These are phyloP conservation scores for Siniperca obscura DNA, from an alignment of 2,797 vertebrate genomes.

Conservation along the genomic window DNA sequence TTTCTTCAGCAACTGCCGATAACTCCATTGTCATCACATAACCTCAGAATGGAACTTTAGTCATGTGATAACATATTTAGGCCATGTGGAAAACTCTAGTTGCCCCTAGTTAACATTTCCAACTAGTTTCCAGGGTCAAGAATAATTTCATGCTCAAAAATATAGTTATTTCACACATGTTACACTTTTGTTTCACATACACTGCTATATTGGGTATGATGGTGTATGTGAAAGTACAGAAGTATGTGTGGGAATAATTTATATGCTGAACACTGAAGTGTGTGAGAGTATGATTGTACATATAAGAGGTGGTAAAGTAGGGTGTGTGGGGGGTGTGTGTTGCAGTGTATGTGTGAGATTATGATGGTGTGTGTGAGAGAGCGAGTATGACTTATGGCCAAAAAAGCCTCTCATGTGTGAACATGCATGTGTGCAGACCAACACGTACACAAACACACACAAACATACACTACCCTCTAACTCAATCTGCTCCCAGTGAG, in stretches of 20 bases:
- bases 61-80: not conserved
- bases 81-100: not conserved
- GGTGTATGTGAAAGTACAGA: not conserved
- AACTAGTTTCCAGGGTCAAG: not conserved
- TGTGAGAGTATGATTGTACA: not conserved
- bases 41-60: not conserved
- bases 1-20: not conserved
- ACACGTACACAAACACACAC: not conserved
- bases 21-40: too few relatives aligned
- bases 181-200: not conserved
- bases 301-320: not conserved
- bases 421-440: conserved; percentile 27
- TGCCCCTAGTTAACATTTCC: not conserved
- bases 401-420: conserved; percentile 13
- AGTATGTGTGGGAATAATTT: not conserved
- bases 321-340: not conserved
- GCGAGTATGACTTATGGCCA: not conserved
- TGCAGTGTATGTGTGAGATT: conserved; percentile 8
- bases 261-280: not conserved
- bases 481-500: conserved; percentile 62
- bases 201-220: not conserved
- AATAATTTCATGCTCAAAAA: not conserved
- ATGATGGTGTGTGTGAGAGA: conserved; percentile 13
- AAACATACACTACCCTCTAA: conserved; percentile 23
- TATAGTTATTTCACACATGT: not conserved